Percentiles rank a stretch among this genome's conserved stretches.
Conservation (phyloP, 1,140 invertebrate species). For the Lucilia cuprina region DNA sequence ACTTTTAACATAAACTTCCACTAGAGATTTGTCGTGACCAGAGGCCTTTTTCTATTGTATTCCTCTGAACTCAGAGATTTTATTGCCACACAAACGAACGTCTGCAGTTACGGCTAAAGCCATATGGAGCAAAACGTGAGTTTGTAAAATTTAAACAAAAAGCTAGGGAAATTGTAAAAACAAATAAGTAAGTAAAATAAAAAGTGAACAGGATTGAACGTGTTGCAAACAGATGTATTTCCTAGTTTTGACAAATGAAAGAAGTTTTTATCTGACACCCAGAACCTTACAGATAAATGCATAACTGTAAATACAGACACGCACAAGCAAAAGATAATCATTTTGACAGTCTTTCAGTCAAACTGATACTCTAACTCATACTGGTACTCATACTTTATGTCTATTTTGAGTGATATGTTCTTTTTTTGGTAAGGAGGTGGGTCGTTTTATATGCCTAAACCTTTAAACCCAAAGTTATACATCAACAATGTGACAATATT, state of each 20-base stretch:
- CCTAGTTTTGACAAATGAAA: conserved; percentile 11
- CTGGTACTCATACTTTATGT: not conserved
- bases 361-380: not conserved
- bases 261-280: not conserved
- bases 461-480: not conserved
- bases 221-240: not conserved
- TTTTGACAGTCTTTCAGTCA: not conserved
- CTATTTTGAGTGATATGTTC: too few species aligned
- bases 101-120: too few species aligned
- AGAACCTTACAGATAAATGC: not conserved
- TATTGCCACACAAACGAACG: not conserved
- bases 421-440: too few species aligned
- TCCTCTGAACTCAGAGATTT: not conserved
- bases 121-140: not conserved
- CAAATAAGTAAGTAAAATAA: too few species aligned
- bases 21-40: not conserved
- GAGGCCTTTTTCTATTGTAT: not conserved
- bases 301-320: too few species aligned
- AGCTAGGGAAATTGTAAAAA: too few species aligned
- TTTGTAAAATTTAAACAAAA: not conserved
- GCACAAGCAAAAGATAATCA: not conserved
- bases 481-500: not conserved
- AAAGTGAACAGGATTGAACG: too few species aligned
- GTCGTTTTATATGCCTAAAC: not conserved
- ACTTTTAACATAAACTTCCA: not conserved